A percentile compares a stretch with the other conserved stretches of the same genome.
Evolutionary conservation across 2,888 invertebrate species (phyloP).

Genomic region (Ectropis crepuscularia): DNA sequence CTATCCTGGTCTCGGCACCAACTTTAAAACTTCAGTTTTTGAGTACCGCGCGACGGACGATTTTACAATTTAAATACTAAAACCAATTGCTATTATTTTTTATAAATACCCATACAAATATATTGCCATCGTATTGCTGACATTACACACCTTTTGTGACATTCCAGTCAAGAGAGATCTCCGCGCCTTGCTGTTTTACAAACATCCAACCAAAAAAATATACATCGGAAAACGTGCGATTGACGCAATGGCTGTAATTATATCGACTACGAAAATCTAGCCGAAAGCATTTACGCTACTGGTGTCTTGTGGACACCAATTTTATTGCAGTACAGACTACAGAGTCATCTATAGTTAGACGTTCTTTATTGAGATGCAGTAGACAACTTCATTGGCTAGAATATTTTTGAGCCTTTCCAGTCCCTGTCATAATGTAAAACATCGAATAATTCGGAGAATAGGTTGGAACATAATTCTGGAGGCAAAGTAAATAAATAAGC

Average conservation of each 20-base stretch:
- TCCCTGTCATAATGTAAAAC: no score
- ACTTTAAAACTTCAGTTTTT: slow-evolving; percentile 5
- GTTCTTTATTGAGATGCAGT: no score
- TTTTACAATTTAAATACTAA: slow-evolving; percentile 54
- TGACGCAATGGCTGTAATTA: no score
- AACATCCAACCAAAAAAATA: slow-evolving; percentile 50
- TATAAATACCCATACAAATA: slow-evolving; percentile 39
- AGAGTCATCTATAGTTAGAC: no score
- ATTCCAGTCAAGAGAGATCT: slow-evolving; percentile 30
- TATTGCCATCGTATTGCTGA: slow-evolving; percentile 43
- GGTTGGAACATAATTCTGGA: slow-evolving; percentile 57
- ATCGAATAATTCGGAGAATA: slow-evolving; percentile 49
- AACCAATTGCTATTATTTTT: slow-evolving; percentile 38
- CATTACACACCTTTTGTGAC: slow-evolving; percentile 44
- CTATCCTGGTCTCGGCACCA: slow-evolving; percentile 9
- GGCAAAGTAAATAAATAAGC: slow-evolving; percentile 45
- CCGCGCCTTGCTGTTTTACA: slow-evolving; percentile 43
- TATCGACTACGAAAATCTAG: no score
- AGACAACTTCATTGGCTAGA: no score
- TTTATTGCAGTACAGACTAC: no score
- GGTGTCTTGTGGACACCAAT: no score
- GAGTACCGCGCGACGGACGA: slow-evolving; percentile 42
- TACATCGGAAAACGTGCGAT: slow-evolving; percentile 42
- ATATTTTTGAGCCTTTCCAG: no score
- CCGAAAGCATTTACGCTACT: no score